A percentile compares a stretch with the other conserved stretches of the same genome.
These are phyloP conservation scores for Upupa epops DNA, from an alignment of 2,113 vertebrate species.

Conservation along the genomic window DNA sequence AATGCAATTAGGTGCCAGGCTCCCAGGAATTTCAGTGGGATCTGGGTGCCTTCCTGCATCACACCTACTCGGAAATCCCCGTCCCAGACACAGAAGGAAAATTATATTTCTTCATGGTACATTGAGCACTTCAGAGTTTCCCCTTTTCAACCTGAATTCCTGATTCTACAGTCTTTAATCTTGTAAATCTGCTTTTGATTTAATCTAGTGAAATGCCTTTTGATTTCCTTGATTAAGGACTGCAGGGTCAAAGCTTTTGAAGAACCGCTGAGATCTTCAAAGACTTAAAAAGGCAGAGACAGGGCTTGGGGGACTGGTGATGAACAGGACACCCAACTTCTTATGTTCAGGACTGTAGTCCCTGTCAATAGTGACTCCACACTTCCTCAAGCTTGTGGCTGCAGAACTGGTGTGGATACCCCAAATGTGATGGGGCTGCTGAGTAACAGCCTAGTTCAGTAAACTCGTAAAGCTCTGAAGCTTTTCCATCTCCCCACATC, in stretches of 20 bases:
- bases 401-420: background rate
- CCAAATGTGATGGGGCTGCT: background rate
- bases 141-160: constrained; percentile 29
- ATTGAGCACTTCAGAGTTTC: background rate
- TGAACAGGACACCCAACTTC: background rate
- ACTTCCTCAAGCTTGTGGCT: background rate
- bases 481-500: background rate
- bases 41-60: background rate
- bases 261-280: background rate
- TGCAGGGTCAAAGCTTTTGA: constrained; percentile 32
- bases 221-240: constrained; percentile 32
- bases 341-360: background rate
- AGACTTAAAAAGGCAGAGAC: background rate
- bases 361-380: background rate
- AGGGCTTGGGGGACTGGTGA: background rate
- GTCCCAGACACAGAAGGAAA: background rate
- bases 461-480: background rate
- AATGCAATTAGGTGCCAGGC: constrained; percentile 21
- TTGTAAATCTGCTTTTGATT: constrained; percentile 44
- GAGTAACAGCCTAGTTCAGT: background rate
- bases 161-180: constrained; percentile 23
- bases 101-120: background rate
- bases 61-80: constrained; percentile 13
- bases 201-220: constrained; percentile 42
- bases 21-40: constrained; percentile 6